These are phyloP conservation scores for Podilymbus podiceps DNA, from an alignment of 2,113 vertebrate genomes.

Conservation along the genomic window DNA sequence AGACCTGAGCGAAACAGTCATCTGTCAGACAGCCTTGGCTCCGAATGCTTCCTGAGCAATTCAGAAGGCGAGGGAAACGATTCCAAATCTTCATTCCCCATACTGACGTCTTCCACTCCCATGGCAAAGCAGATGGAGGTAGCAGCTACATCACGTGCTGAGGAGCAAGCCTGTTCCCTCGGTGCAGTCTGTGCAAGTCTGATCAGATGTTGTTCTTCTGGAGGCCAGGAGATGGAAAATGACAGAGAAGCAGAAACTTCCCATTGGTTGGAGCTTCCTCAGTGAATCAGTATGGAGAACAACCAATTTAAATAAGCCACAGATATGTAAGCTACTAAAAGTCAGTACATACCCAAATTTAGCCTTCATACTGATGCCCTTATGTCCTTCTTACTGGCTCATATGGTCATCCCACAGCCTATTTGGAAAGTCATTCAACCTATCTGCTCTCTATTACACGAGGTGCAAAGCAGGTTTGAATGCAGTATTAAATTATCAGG, in stretches of 20 bases:
- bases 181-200: not conserved
- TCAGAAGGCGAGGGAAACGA: not conserved
- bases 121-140: not conserved
- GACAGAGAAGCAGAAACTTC: not conserved
- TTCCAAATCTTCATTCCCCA: not conserved
- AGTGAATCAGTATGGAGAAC: not conserved
- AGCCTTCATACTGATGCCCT: not conserved
- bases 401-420: not conserved
- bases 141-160: not conserved
- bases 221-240: not conserved
- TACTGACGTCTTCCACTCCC: not conserved
- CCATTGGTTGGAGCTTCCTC: not conserved
- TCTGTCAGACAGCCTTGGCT: conserved; percentile 6
- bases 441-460: not conserved
- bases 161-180: not conserved
- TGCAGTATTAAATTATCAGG: not conserved
- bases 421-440: not conserved
- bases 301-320: not conserved
- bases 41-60: conserved; percentile 7
- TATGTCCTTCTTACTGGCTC: not conserved
- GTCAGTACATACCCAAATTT: not conserved
- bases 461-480: not conserved
- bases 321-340: not conserved
- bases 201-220: not conserved
- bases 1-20: not conserved